Evolutionary conservation across 2,797 vertebrate genomes (phyloP), one percentile per base, ranked within the genome.

Genomic region (Acropternis orthonyx): DNA sequence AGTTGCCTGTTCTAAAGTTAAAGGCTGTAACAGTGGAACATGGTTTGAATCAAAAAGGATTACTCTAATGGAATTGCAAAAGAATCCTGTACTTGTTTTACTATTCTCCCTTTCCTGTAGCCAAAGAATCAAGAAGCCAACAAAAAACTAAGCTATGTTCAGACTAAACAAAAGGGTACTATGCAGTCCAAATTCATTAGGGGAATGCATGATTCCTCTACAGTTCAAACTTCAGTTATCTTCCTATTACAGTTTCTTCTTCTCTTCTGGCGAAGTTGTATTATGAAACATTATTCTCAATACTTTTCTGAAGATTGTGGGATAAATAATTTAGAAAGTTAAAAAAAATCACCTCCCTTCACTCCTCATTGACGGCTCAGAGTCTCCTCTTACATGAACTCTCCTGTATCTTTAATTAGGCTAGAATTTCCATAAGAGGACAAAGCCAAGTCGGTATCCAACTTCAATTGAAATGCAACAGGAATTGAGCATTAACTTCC

Each of bases 131-230:
- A 86, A 93, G 59, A 93, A 93, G 78, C 66, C 76, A 93, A 83
- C 71, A 79, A 75, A 90, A 88, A 95, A 43, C 37, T 71, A 41
- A 77, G 34, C 55, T 86, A 77, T 32, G 59, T 72, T 95, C 77
- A 95, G 88, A 94, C 89, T 94, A 95, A 95, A 97, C 93, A 95
- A 94, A 95, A 89, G 67, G 21, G 75, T 81, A 51, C 36, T 49
- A 52, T 10, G 27, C 39, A 84, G 81, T 87, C 85, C 77, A 93
- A 88, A 91, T 65, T 94, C 37, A 91, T 92, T 93, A 95, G 0
- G 3, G 26, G 58, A 89, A 62, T 21, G 34, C 13, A 18, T 30
- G 62, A 88, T 62, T 85, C 68, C 46, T 83, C 81, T 54, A 74
- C 44, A 56, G 24, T 58, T 85, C 80, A 74, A 91, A 58, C 12